phyloP scores from a whole-genome alignment of 2,888 invertebrate species.

The Pristionchus fissidentatus region DNA sequence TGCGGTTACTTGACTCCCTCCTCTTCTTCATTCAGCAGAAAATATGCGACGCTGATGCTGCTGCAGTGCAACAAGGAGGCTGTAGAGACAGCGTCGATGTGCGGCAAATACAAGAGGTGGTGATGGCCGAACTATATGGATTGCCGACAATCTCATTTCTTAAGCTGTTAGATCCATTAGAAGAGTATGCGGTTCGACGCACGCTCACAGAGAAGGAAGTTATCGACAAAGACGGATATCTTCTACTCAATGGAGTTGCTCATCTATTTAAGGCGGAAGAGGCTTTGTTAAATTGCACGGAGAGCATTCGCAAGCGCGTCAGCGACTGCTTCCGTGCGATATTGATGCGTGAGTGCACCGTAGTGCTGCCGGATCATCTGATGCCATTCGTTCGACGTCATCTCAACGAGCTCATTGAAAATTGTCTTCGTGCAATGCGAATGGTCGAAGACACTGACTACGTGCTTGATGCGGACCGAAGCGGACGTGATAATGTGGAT shows the following conservation, averaged over 20 bases:
- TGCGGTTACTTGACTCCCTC: slow-evolving; percentile 75
- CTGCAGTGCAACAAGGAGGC: slow-evolving; percentile 68
- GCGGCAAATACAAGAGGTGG: no score
- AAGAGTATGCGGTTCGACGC: no score
- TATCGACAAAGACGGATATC: not conserved
- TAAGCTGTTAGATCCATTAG: not conserved
- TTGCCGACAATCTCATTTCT: no score
- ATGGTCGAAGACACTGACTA: slow-evolving; percentile 73
- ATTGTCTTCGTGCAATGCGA: slow-evolving; percentile 64
- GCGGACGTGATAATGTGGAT: slow-evolving; percentile 61
- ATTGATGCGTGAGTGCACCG: slow-evolving; percentile 51
- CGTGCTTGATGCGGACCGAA: slow-evolving; percentile 72
- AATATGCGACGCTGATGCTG: slow-evolving; percentile 74
- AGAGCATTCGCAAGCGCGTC: not conserved
- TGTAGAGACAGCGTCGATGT: no score
- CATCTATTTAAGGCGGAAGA: not conserved
- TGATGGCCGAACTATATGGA: no score
- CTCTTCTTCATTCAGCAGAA: slow-evolving; percentile 73
- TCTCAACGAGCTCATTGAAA: slow-evolving; percentile 48
- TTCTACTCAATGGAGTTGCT: not conserved
- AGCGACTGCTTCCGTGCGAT: no score
- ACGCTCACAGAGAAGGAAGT: no score
- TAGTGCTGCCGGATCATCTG: slow-evolving; percentile 75
- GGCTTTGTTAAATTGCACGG: not conserved
- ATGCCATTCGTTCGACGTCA: not conserved